Evolutionary conservation across 2,113 vertebrate genomes (phyloP), one percentile per base, ranked within the genome.

Genomic region (Pholis gunnellus): DNA sequence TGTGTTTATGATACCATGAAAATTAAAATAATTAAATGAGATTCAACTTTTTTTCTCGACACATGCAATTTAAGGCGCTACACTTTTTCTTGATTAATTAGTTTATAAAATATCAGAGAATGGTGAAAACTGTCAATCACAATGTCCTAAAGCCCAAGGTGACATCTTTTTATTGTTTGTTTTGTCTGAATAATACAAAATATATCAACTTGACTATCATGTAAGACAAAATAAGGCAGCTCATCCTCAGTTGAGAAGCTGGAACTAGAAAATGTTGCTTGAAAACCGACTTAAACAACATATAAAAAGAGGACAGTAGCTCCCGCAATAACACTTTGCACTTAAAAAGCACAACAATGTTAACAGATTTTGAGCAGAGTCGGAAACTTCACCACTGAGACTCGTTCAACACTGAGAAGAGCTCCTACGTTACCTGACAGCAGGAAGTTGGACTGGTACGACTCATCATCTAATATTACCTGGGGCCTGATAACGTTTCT

Each of bases 381-480:
- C 1, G 2, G 5, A 54, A 36, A 52, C 67, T 31, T 64, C 9
- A 31, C 44, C 27, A 31, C 42, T 18, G 40, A 42, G n/a, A 66
- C 63, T 66, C 40, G 17, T 69, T 34, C 27, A 15, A 17, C 48
- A 9, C 29, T 56, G 54, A 61, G 34, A 42, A 10, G 25, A 54
- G 34, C 27, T 38, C 22, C 38, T 1, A 8, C 29, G 65, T 60
- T 9, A 18, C 50, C 31, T 40, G 15, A 5, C 9, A 3, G 25
- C 67, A 70, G 31, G 67, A 29, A 27, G 22, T 18, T n/a, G 17
- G 56, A 20, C 48, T 10, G 59, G 6, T 22, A 34, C 56, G 80
- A 73, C 34, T 83, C 66, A 79, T 34, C 59, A 11, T 66, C 52
- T 72, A 27, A 27, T 60, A 52, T 73, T 46, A 69, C 63, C 57